Conservation (phyloP, 2,113 vertebrate genomes). For the Plotosus lineatus region DNA sequence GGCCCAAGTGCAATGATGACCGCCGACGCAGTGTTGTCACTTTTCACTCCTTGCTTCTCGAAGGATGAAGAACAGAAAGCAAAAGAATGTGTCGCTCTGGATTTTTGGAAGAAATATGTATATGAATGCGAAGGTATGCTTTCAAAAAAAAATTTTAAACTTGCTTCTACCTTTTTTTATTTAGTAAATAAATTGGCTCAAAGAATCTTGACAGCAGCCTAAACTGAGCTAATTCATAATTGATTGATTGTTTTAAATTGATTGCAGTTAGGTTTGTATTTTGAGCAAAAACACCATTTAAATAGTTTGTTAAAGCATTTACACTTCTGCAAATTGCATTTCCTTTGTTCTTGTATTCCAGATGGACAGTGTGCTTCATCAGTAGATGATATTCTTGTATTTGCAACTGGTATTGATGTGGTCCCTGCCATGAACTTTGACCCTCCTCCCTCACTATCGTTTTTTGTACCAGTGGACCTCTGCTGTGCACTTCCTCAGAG, state of each 20-base stretch:
- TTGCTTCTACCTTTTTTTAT: background rate
- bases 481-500: slow-evolving; percentile 74
- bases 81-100: slow-evolving; percentile 59
- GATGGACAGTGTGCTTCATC: slow-evolving; percentile 80
- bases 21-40: slow-evolving; percentile 70
- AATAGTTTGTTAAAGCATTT: background rate
- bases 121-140: slow-evolving; percentile 82
- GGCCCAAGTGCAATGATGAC: slow-evolving; percentile 72
- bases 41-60: slow-evolving; percentile 76
- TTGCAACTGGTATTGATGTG: slow-evolving; percentile 75
- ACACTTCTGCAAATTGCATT: background rate
- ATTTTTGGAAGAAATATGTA: slow-evolving; percentile 85
- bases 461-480: slow-evolving; percentile 63
- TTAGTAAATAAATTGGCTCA: background rate
- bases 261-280: background rate
- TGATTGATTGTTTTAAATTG: too few relatives aligned
- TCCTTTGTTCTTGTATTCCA: slow-evolving; percentile 60
- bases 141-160: background rate
- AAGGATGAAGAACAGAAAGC: slow-evolving; percentile 57
- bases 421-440: slow-evolving; percentile 77
- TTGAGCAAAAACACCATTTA: background rate
- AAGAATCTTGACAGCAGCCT: background rate
- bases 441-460: slow-evolving; percentile 79
- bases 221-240: background rate
- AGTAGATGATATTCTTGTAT: slow-evolving; percentile 83